Conservation (phyloP, 2,888 invertebrate species). For the Aleiodes leptofemur region DNA sequence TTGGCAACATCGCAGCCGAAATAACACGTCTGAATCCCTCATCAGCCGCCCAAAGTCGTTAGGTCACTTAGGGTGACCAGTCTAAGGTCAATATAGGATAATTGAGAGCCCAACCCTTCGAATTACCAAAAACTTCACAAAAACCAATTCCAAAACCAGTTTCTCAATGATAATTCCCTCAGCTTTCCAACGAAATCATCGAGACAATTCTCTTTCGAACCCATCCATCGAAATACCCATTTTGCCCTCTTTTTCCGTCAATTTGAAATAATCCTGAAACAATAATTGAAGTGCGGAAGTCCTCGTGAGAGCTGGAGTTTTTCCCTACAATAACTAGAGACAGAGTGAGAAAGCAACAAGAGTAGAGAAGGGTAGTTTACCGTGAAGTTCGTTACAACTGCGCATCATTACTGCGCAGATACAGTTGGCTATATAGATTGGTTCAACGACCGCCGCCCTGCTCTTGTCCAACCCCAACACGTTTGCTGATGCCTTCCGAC, state of each 20-base stretch:
- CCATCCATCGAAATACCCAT: no score
- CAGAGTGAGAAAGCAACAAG: neutral
- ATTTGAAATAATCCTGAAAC: neutral
- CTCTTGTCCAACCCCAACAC: slow-evolving; percentile 71
- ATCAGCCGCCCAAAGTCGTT: no score
- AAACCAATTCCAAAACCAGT: no score
- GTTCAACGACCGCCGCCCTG: slow-evolving; percentile 76
- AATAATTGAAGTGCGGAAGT: neutral
- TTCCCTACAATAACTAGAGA: neutral
- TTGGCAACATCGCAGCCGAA: no score
- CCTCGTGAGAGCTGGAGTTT: neutral
- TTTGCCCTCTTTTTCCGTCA: neutral
- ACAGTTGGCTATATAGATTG: slow-evolving; percentile 47
- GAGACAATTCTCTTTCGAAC: no score
- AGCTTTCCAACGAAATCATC: no score
- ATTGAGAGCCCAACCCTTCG: no score
- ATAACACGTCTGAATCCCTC: no score
- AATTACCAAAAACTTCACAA: no score
- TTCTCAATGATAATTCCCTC: no score
- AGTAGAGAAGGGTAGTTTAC: neutral
- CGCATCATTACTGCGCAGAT: slow-evolving; percentile 4
- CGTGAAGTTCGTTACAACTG: neutral
- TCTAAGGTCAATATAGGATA: no score
- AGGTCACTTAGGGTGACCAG: no score
- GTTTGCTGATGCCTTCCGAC: slow-evolving; percentile 55